Evolutionary conservation across 2,888 invertebrate genomes (phyloP), one percentile per base, ranked within the genome.

Genomic region (Pyrgus malvae): DNA sequence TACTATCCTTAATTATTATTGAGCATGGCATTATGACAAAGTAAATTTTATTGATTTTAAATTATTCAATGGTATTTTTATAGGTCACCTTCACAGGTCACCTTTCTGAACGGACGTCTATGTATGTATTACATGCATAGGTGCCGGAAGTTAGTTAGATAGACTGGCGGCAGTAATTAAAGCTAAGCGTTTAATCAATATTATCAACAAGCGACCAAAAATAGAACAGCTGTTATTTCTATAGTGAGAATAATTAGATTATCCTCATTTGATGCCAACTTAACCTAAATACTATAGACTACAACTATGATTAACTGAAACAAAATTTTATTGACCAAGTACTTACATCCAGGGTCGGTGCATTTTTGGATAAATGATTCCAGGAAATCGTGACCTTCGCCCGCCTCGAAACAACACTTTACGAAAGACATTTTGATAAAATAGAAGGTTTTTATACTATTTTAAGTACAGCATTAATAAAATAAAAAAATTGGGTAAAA

Each of bases 321-420:
- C 19, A 21, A 7, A 19, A n/a, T 16, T 17, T 19, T 37, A 14
- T 8, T 48, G 38, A 48, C 38, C 27, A 11, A 16, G 44, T 86
- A 95, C 96, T 95, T 91, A 96, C 95, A 96, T 72, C 94, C 93
- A 55, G 95, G 94, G 83, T 95, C 95, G 40, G 95, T 94, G 78
- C 96, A 96, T 88, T 95, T 96, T 82, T 94, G 93, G 35, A 94
- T 91, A 68, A 95, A 92, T 14, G 93, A 92, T 68, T 95, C 95
- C 60, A 96, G 83, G 74, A 95, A 92, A 77, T 95, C 95, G 11
- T 94, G 93, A 29, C 94, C 88, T 72, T 95, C 95, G 12, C 92
- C 91, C 48, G 93, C 91, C 74, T 96, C 95, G 77, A 96, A 95
- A 85, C 96, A 96, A 83, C 95, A 96, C 76, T 93, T 94, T 61